Conservation (phyloP, 2,888 invertebrate genomes). For the Hedya salicella region DNA sequence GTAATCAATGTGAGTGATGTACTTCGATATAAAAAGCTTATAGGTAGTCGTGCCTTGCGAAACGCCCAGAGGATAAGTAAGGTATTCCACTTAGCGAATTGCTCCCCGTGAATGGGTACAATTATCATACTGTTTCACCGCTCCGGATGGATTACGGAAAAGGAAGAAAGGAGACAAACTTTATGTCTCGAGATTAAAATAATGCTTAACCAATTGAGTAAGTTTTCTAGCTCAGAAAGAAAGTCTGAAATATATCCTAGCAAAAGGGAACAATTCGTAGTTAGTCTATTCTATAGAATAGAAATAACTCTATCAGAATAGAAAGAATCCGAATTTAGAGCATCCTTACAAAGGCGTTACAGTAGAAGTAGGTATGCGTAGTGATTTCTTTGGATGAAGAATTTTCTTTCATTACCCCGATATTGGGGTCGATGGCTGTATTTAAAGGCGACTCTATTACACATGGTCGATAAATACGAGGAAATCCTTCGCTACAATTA, state of each 20-base stretch:
- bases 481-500: constrained; percentile 75
- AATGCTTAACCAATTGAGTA: constrained; percentile 2
- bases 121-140: constrained; percentile 68
- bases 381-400: constrained; percentile 27
- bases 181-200: constrained; percentile 21
- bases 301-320: constrained; percentile 33
- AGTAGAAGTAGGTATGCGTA: constrained; percentile 24
- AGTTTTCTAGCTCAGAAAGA: constrained; percentile 5
- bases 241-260: constrained; percentile 30
- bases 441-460: constrained; percentile 61
- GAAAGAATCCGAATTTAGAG: constrained; percentile 17
- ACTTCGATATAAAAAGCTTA: constrained; percentile 70
- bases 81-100: constrained; percentile 78
- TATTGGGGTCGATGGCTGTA: constrained; percentile 56
- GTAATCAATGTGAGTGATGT: constrained; percentile 72
- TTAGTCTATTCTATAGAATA: constrained; percentile 26
- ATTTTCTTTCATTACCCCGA: constrained; percentile 60
- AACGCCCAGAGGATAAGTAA: constrained; percentile 75
- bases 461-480: constrained; percentile 72
- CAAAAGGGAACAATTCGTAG: not conserved
- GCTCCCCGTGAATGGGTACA: constrained; percentile 68
- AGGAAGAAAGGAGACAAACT: constrained; percentile 45
- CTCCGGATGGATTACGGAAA: constrained; percentile 39
- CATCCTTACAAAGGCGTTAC: constrained; percentile 15
- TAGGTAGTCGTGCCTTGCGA: constrained; percentile 71